A percentile compares a stretch with the other conserved stretches of the same genome.
Evolutionary conservation across 2,797 vertebrate genomes (phyloP).

Genomic region (Gephyroberyx darwinii): DNA sequence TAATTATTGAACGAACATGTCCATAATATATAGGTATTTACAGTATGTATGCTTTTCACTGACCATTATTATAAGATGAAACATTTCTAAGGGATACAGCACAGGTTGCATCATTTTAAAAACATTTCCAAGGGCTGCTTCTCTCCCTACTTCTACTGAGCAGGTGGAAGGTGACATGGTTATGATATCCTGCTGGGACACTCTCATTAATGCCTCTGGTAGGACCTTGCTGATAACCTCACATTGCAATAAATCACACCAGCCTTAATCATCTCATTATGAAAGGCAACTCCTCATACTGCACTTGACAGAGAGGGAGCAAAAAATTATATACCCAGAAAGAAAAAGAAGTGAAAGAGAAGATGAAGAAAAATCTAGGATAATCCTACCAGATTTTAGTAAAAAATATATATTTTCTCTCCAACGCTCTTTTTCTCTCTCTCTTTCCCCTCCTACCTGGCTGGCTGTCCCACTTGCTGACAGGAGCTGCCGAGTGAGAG

Average conservation of each 20-base stretch:
- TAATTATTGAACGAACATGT: neutral
- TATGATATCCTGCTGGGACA: conserved; percentile 68
- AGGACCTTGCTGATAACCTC: conserved; percentile 73
- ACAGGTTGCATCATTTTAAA: conserved; percentile 16
- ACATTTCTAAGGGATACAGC: neutral
- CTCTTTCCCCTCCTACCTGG: conserved; percentile 51
- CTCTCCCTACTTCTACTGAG: conserved; percentile 33
- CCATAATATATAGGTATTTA: neutral
- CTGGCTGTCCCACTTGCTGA: conserved; percentile 62
- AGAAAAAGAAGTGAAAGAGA: conserved; percentile 36
- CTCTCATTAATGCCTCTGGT: conserved; percentile 69
- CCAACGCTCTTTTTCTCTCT: neutral
- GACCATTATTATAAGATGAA: neutral
- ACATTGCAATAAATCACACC: conserved; percentile 75
- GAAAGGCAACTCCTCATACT: conserved; percentile 53
- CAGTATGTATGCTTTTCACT: no score
- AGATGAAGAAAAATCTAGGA: conserved; percentile 27
- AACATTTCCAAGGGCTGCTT: neutral
- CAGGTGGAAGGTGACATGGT: conserved; percentile 66
- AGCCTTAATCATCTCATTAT: conserved; percentile 78
- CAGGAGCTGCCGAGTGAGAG: conserved; percentile 70
- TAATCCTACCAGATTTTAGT: conserved; percentile 38
- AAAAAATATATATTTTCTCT: conserved; percentile 36
- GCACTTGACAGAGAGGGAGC: conserved; percentile 37
- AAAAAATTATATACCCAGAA: neutral